These are phyloP conservation scores for Rhorus exstirpatorius DNA, from an alignment of 2,888 invertebrate genomes.

Conservation along the genomic window DNA sequence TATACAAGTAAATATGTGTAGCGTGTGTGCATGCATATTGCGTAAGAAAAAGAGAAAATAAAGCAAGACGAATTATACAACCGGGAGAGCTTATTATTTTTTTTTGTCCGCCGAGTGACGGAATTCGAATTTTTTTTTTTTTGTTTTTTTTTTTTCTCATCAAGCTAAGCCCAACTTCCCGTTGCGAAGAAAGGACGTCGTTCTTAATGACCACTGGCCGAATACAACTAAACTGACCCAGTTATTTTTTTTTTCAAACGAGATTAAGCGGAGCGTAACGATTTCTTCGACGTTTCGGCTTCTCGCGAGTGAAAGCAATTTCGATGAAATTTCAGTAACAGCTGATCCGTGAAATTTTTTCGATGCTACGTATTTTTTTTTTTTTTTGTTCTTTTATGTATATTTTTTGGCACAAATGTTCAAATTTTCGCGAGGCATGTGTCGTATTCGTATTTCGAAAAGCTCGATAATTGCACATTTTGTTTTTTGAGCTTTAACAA, in stretches of 20 bases:
- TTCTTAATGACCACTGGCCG: conserved; percentile 66
- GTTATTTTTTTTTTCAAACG: conserved; percentile 69
- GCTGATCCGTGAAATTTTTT: conserved; percentile 45
- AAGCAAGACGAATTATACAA: conserved; percentile 37
- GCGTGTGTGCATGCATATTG: conserved; percentile 8
- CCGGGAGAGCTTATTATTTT: not conserved
- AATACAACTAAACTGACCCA: conserved; percentile 70
- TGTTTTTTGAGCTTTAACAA: too few species aligned
- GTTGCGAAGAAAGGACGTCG: conserved; percentile 59
- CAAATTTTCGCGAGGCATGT: too few species aligned
- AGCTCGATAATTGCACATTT: too few species aligned
- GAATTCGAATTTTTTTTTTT: not conserved
- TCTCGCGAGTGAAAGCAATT: conserved; percentile 68
- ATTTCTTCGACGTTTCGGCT: conserved; percentile 46
- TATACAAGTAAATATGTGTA: not conserved
- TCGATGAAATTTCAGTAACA: conserved; percentile 45
- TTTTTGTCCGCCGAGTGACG: not conserved
- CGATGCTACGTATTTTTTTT: conserved; percentile 7
- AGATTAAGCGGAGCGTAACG: conserved; percentile 73
- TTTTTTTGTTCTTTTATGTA: not conserved
- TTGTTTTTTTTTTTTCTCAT: conserved; percentile 16
- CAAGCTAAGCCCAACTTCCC: conserved; percentile 41
- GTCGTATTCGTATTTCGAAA: too few species aligned
- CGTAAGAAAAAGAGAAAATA: conserved; percentile 44
- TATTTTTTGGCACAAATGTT: not conserved